phyloP scores from a whole-genome alignment of 2,888 invertebrate genomes.

The Hedychridium roseum region DNA sequence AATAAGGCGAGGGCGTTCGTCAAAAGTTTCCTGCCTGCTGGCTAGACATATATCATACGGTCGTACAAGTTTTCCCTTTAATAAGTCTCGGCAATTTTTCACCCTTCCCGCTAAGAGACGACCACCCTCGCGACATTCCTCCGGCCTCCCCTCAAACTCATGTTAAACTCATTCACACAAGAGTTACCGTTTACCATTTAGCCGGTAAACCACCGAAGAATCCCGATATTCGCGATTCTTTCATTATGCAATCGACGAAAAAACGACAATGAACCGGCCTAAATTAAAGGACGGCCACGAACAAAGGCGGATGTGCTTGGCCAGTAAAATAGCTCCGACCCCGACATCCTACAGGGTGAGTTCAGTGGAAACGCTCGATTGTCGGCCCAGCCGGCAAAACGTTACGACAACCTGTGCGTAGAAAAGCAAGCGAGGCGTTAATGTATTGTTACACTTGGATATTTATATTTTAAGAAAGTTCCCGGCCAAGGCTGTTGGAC shows the following conservation, averaged over 20 bases:
- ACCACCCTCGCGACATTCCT: background rate
- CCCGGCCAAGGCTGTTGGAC: too few relatives aligned
- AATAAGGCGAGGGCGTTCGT: slow-evolving; percentile 41
- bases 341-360: too few relatives aligned
- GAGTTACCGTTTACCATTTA: too few relatives aligned
- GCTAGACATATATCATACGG: slow-evolving; percentile 48
- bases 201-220: too few relatives aligned
- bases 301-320: slow-evolving; percentile 54
- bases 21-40: slow-evolving; percentile 42
- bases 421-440: slow-evolving; percentile 9
- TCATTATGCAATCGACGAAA: slow-evolving; percentile 13
- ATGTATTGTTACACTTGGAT: too few relatives aligned
- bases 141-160: slow-evolving; percentile 31
- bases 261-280: slow-evolving; percentile 9
- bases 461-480: too few relatives aligned
- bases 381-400: too few relatives aligned
- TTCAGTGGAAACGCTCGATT: too few relatives aligned
- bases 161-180: slow-evolving; percentile 34
- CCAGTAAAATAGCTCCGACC: slow-evolving; percentile 44
- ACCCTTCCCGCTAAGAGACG: slow-evolving; percentile 27
- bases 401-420: too few relatives aligned
- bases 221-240: too few relatives aligned
- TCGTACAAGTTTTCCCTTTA: slow-evolving; percentile 57
- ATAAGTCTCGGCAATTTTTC: slow-evolving; percentile 60
- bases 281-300: slow-evolving; percentile 44